Evolutionary conservation across 1,140 invertebrate species (phyloP), one percentile per base, ranked within the genome.

Genomic region (Brachionus sp.): DNA sequence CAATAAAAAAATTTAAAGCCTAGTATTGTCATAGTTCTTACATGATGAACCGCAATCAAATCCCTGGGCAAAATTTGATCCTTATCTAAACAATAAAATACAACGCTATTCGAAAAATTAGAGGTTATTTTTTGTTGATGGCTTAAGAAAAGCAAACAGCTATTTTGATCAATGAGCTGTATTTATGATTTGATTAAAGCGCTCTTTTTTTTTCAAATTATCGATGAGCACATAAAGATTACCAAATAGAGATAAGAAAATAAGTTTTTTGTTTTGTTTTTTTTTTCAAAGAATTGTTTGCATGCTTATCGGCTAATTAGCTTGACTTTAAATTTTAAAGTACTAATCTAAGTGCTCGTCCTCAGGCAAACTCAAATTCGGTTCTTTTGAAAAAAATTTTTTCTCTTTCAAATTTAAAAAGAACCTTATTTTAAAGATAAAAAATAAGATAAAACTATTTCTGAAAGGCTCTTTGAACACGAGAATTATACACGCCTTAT

Each of bases 301-400:
- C 50, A 57, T 57, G 50, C 50, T 57, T 57, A 57, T 57, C 50
- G 50, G 50, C 50, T 57, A 57, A 57, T 57, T 57, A 57, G 50
- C 19, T 57, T 57, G 50, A 57, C 50, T 57, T 57, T 19, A 57
- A 57, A 57, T 19, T 57, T 16, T 9, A 16, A 57, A 57, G 50
- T 57, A 57, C 50, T 57, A 57, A 57, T 57, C 50, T 57, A 57
- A 57, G 50, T 57, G 19, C 50, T 57, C 50, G 50, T 57, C 50
- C 50, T 57, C 50, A 57, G 50, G 50, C 50, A 7, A 57, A 19
- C n/a, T 19, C 50, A n/a, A 57, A 19, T 57, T 25, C 50, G 50
- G n/a, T 23, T 7, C 50, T 57, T 19, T 57, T 57, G 7, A 9
- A 57, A 29, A 29, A 19, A 57, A 57, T 57, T 57, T n/a, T n/a